Percentiles rank a stretch among this genome's conserved stretches.
Evolutionary conservation across 2,797 vertebrate genomes (phyloP).

Genomic region (Chloroceryle amazona): DNA sequence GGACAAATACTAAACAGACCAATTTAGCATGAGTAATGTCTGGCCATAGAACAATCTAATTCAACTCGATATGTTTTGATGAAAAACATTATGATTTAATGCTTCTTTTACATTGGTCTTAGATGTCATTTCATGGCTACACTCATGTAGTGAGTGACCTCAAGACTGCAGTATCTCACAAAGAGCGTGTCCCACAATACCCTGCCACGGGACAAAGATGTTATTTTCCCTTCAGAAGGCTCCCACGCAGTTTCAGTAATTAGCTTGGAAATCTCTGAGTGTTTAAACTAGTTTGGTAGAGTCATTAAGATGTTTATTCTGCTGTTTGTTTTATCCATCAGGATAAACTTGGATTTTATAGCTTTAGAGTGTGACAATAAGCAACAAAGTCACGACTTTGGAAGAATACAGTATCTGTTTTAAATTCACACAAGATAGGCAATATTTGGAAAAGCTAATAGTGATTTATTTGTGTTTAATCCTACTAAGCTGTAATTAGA

Average conservation of each 20-base stretch:
- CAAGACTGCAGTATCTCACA: neutral
- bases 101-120: neutral
- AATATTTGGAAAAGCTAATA: neutral
- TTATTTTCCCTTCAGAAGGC: neutral
- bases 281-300: neutral
- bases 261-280: neutral
- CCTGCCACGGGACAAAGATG: fast-evolving
- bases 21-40: neutral
- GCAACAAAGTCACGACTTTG: neutral
- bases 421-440: neutral
- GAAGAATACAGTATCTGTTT: neutral
- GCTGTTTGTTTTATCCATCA: neutral
- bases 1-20: neutral
- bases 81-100: neutral
- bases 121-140: neutral
- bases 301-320: neutral
- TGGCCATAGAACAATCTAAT: neutral
- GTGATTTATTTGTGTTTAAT: conserved; percentile 11
- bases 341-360: neutral
- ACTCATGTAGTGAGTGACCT: neutral
- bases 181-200: fast-evolving
- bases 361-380: neutral
- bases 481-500: neutral
- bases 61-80: neutral
- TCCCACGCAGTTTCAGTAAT: neutral